Evolutionary conservation across 2,113 vertebrate species (phyloP), one percentile per base, ranked within the genome.

Genomic region (Odontesthes bonariensis): DNA sequence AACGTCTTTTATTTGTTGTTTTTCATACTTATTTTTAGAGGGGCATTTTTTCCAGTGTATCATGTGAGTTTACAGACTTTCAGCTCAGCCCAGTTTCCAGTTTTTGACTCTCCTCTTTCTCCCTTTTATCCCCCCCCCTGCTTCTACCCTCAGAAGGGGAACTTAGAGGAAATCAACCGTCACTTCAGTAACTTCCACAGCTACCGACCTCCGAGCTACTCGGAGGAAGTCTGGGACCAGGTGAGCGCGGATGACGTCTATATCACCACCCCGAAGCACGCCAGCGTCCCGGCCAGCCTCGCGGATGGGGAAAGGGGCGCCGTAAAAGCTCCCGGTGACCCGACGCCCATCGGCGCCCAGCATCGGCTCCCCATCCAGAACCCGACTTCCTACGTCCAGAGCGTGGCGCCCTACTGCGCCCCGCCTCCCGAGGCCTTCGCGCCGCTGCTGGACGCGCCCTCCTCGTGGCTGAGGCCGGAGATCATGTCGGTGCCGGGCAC

Each of bases 151-250:
- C 77, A 95, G 94, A 94, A 92, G 42, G 92, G 93, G 11, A 88
- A 92, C 56, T 75, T 94, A 54, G 92, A 94, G 0, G 93, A 94
- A 58, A 94, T 95, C 46, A 92, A 93, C 68, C 77, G 4, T 4
- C 92, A 94, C 83, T 91, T 95, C 74, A 86, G 77, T 31, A 90
- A 77, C 33, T 93, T 95, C 78, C 92, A 93, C 56, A 77, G 92
- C 52, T 95, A 90, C 79, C 73, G 77, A 0, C 79, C 90, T 4
- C 91, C 92, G 0, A 87, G 78, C 33, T 91, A 89, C 87, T 42
- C 23, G 0, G 82, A 88, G 65, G 94, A 95, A 22, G 73, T 76
- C 0, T 93, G 92, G 89, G 82, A 92, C 38, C 75, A 82, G 4
- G 71, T 93, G 19, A 91, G 44, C 47, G n/a, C 78, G 1, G 87